Evolutionary conservation across 2,888 invertebrate species (phyloP), one percentile per base, ranked within the genome.

Genomic region (Zygogramma bicolorata): DNA sequence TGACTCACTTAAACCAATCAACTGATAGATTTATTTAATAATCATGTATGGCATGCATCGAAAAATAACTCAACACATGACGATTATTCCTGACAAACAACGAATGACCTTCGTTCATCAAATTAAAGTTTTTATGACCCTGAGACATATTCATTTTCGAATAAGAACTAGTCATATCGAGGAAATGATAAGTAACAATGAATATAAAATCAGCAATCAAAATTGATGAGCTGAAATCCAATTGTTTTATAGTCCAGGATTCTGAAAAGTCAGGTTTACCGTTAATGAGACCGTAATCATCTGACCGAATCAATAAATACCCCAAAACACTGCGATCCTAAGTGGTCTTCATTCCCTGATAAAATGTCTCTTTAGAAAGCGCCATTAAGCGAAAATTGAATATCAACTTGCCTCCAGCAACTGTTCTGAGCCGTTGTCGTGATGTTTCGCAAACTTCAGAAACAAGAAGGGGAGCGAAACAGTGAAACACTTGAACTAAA

Each of bases 401-500:
- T 72, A 72, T 65, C 65, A 68, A 72, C 40, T 68, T 67, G 68
- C 72, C 68, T 68, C 49, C 40, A 53, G 65, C 68, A 60, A 68
- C 60, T 68, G 72, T 71, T 71, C 68, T 71, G 58, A 71, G 68
- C 68, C 49, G 57, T 57, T 61, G 61, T 27, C 63, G 62, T 68
- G 46, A 57, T 22, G 57, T 68, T 68, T 68, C 57, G 53, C 61
- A 29, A 68, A 68, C 18, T 20, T 42, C 70, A 73, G 73, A 65
- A 31, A 20, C 20, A 42, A 58, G 40, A 57, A 27, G 59, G 57
- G 57, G 63, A 65, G 53, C 38, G 34, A 46, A 65, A 70, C 70
- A 71, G 61, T 68, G 73, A 69, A 76, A 77, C 75, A 77, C 78
- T 78, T 75, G 76, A 79, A 77, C 78, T 68, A 77, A 80, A 81